phyloP scores from a whole-genome alignment of 2,113 vertebrate genomes.

The Rhombomys opimus region DNA sequence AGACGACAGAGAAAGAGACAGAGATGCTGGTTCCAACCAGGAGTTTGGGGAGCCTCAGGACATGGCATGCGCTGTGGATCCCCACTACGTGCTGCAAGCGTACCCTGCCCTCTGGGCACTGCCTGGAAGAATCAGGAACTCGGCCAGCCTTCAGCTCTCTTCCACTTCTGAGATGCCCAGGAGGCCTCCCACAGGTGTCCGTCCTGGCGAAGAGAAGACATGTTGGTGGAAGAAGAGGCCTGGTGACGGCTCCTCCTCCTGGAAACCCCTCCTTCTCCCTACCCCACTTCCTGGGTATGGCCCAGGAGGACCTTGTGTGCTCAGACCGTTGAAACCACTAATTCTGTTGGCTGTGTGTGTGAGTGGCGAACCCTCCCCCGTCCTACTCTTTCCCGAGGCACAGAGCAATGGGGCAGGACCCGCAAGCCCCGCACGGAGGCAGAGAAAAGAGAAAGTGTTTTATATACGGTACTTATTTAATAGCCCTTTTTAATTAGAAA shows the following conservation, averaged over 20 bases:
- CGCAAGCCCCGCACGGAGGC: slow-evolving; percentile 82
- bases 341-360: slow-evolving; percentile 78
- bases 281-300: not conserved
- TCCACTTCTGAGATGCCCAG: not conserved
- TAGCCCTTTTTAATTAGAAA: slow-evolving; percentile 92
- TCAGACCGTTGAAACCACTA: slow-evolving; percentile 80
- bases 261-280: not conserved
- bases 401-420: slow-evolving; percentile 72
- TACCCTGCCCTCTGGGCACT: slow-evolving; percentile 47
- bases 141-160: not conserved
- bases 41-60: slow-evolving; percentile 69
- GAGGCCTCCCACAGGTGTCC: slow-evolving; percentile 19
- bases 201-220: slow-evolving; percentile 51
- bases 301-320: slow-evolving; percentile 47
- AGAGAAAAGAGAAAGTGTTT: slow-evolving; percentile 89
- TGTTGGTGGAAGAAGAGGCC: not conserved
- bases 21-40: slow-evolving; percentile 41
- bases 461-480: slow-evolving; percentile 91
- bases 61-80: slow-evolving; percentile 57
- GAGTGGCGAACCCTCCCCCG: slow-evolving; percentile 67
- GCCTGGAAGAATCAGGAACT: slow-evolving; percentile 62
- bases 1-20: slow-evolving; percentile 46
- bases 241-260: not conserved
- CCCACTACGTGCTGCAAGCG: slow-evolving; percentile 7
- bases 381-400: slow-evolving; percentile 37